These are phyloP conservation scores for Opisthograptis luteolata DNA, from an alignment of 2,888 invertebrate species.

Conservation along the genomic window DNA sequence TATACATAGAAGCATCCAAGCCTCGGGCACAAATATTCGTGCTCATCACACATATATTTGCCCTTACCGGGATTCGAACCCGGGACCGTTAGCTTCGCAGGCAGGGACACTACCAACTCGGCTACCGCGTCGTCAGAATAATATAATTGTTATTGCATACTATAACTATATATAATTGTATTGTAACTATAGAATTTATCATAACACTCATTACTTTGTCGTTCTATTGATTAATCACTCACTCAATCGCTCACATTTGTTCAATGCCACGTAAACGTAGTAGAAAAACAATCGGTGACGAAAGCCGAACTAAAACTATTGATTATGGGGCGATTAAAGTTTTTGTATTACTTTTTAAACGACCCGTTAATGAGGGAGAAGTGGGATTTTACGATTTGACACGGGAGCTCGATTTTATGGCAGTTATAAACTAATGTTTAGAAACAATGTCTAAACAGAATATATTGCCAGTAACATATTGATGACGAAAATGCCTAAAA, in stretches of 20 bases:
- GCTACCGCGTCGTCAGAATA: no score
- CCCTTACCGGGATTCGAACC: no score
- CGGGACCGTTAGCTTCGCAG: no score
- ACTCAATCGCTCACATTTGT: conserved; percentile 19
- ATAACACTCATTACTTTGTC: conserved; percentile 15
- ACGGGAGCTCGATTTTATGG: conserved; percentile 61
- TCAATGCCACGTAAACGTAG: conserved; percentile 26
- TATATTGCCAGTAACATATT: no score
- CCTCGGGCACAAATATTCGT: no score
- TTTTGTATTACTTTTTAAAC: conserved; percentile 46
- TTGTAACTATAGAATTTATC: no score
- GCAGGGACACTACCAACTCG: no score
- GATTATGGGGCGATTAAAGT: conserved; percentile 39
- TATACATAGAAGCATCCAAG: no score
- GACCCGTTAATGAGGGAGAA: conserved; percentile 68
- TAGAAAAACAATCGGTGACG: conserved; percentile 32
- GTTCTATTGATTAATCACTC: conserved; percentile 22
- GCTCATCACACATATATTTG: no score
- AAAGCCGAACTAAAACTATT: conserved; percentile 30
- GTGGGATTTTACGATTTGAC: conserved; percentile 74
- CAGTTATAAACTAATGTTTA: conserved; percentile 53
- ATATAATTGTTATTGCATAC: no score
- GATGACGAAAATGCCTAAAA: conserved; percentile 36
- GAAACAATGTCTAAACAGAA: conserved; percentile 45
- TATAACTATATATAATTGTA: no score